Percentiles rank a stretch among this genome's conserved stretches.
These are phyloP conservation scores for Aproaerema taeniolella DNA, from an alignment of 2,888 invertebrate species.

Conservation along the genomic window DNA sequence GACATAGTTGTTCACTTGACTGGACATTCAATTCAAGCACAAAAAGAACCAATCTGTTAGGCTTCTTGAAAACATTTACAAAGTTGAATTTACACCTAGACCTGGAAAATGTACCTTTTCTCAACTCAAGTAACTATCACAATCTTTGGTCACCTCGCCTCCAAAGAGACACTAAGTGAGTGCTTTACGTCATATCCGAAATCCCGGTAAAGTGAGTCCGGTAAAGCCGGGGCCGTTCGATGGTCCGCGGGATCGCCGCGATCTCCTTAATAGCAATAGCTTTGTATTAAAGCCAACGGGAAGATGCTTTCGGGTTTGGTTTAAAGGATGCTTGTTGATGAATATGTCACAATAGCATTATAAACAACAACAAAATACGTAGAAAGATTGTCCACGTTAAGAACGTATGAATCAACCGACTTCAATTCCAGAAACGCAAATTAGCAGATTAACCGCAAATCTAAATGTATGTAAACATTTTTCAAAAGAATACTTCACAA, in stretches of 20 bases:
- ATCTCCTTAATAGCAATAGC: constrained; percentile 76
- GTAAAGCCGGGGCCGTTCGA: constrained; percentile 69
- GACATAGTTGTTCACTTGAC: no score
- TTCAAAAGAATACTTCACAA: no score
- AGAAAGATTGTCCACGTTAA: not conserved
- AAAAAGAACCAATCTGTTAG: no score
- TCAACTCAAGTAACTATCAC: no score
- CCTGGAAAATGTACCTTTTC: no score
- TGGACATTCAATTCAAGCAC: no score
- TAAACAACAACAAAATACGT: not conserved
- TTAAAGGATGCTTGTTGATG: not conserved
- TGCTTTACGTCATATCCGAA: constrained; percentile 77
- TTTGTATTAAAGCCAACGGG: constrained; percentile 75
- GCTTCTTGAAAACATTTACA: no score
- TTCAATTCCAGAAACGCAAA: no score
- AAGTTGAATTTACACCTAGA: no score
- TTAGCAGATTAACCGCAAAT: no score
- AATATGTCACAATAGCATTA: not conserved
- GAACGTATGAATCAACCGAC: not conserved
- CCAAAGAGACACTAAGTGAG: constrained; percentile 60
- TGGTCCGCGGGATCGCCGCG: constrained; percentile 57
- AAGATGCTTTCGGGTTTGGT: constrained; percentile 44
- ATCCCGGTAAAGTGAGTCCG: constrained; percentile 75
- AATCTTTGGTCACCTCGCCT: no score
- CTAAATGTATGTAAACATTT: no score